These are phyloP conservation scores for Vanessa tameamea DNA, from an alignment of 1,140 invertebrate genomes.

Conservation along the genomic window DNA sequence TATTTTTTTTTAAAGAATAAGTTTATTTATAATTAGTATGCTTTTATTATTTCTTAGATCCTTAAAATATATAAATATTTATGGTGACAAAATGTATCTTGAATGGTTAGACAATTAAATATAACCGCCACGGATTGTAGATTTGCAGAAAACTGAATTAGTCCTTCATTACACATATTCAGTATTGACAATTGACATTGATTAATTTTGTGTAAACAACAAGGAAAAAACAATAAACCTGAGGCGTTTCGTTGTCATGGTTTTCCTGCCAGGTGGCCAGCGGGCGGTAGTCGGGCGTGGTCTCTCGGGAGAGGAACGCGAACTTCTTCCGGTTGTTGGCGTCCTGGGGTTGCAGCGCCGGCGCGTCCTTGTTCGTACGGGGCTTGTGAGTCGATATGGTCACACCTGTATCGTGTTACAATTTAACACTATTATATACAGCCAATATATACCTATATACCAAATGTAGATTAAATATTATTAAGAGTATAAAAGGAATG, in stretches of 20 bases:
- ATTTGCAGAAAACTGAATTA: neutral
- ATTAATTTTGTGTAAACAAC: no score
- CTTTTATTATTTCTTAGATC: no score
- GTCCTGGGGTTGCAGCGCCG: conserved; percentile 80
- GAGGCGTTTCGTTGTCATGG: conserved; percentile 52
- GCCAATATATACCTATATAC: no score
- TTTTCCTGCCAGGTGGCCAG: conserved; percentile 69
- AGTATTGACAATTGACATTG: neutral
- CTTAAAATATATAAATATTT: no score
- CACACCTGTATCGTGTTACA: conserved; percentile 76
- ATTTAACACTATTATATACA: neutral
- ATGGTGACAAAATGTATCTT: no score
- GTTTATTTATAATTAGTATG: no score
- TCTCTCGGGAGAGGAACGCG: conserved; percentile 90
- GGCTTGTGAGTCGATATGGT: conserved; percentile 88
- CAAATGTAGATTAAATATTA: no score
- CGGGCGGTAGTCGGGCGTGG: conserved; percentile 91
- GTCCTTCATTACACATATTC: neutral
- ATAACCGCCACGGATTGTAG: no score
- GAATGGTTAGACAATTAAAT: no score
- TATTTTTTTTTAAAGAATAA: no score
- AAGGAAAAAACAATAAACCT: conserved; percentile 38
- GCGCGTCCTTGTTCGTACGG: conserved; percentile 80
- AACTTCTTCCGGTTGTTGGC: conserved; percentile 92
- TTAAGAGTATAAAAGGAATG: no score